phyloP scores from a whole-genome alignment of 2,113 vertebrate genomes.

The Mirza zaza region DNA sequence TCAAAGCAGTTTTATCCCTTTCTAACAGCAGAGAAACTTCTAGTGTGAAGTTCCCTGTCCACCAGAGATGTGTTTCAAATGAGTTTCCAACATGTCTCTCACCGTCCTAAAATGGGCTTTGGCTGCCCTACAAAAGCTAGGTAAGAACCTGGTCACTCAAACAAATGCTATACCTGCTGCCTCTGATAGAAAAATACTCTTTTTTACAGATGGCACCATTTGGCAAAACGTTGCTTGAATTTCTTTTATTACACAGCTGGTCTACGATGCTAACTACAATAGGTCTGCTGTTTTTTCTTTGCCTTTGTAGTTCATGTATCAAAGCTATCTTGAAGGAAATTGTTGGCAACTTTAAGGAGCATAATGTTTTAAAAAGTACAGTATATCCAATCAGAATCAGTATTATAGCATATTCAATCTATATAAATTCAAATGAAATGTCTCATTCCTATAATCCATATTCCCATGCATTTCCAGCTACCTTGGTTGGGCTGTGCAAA shows the following conservation, averaged over 20 bases:
- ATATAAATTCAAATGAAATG: neutral
- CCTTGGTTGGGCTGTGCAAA: neutral
- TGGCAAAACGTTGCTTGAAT: conserved; percentile 10
- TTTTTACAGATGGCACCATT: neutral
- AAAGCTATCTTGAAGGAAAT: conserved; percentile 29
- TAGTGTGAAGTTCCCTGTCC: conserved; percentile 54
- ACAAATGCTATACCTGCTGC: neutral
- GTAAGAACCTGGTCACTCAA: conserved; percentile 39
- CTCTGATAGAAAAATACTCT: neutral
- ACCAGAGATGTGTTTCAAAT: neutral
- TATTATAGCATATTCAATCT: conserved; percentile 12
- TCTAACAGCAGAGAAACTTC: neutral
- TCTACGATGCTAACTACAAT: neutral
- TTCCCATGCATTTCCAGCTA: neutral
- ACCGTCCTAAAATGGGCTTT: conserved; percentile 41
- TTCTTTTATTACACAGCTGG: conserved; percentile 9
- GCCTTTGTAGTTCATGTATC: neutral
- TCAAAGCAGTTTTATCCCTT: conserved; percentile 17
- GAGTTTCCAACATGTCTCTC: neutral
- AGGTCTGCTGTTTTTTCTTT: neutral
- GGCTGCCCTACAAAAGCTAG: conserved; percentile 30
- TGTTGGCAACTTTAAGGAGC: neutral
- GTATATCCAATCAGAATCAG: neutral
- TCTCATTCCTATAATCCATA: neutral
- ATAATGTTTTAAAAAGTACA: neutral